Evolutionary conservation across 30 jellyfish, hydroid and myxozoan genomes (phyloP), one percentile per base, ranked within the genome.

Genomic region (Sanderia malayensis): DNA sequence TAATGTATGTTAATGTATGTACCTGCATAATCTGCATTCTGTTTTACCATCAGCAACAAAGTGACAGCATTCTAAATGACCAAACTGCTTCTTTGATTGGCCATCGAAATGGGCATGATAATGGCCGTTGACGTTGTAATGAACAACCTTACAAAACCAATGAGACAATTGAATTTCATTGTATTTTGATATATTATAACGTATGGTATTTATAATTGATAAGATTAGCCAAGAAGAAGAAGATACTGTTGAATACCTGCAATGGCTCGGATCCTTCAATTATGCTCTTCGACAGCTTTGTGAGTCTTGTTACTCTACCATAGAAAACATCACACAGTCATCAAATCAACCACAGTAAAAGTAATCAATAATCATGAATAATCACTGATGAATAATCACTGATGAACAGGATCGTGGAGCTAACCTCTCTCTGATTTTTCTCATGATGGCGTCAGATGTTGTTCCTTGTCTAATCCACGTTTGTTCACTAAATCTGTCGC

Each of bases 21-120:
- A 94, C 99, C 99, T 86, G 99, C 99, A 94, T 9, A 94, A 47
- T 53, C 99, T 58, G 77, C 99, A 94, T 22, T 80, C 88, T 1
- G 95, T 79, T 37, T 83, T 81, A 21, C 92, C 83, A 29, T 83
- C 99, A 71, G 94, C 90, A 33, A 80, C 89, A 64, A 83, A 71
- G 59, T 94, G 99, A 53, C 99, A 94, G 73, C 99, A 94, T 64
- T 77, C 94, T 9, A 67, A 74, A 60, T 86, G 80, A 2, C 99
- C 95, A 58, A 73, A 83, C 28, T 76, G 80, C n/a, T 55, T 66
- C 65, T 75, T 79, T 1, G 80, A 58, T 65, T 94, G 99, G 8
- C 95, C 95, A 67, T 94, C 99, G 49, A 78, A 94, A 77, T 94
- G 99, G n/a, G 99, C 99, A 55, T 86, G 97, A 64, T 94, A 94